Conservation (phyloP, 1,140 invertebrate species). For the Ruditapes philippinarum region DNA sequence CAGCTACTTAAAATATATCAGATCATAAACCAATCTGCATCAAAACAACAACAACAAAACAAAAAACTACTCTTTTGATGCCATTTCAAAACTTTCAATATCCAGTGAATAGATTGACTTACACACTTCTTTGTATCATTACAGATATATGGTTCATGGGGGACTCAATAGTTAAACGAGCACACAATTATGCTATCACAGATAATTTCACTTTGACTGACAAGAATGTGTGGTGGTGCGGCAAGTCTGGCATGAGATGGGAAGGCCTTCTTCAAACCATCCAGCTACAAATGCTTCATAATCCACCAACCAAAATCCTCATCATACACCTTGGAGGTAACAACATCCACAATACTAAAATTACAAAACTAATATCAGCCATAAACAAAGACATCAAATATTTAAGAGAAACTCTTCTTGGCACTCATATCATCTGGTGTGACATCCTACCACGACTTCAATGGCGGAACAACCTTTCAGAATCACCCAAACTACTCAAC, state of each 20-base stretch:
- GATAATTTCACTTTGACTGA: too few species aligned
- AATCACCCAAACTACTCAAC: background rate
- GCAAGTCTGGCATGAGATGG: background rate
- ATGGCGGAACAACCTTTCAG: background rate
- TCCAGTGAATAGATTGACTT: too few species aligned
- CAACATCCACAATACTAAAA: background rate
- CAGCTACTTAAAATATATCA: background rate
- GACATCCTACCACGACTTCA: background rate
- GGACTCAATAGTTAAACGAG: background rate
- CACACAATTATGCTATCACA: background rate
- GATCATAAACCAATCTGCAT: background rate
- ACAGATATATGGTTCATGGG: background rate
- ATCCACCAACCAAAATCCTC: background rate
- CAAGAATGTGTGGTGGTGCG: too few species aligned
- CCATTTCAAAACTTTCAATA: too few species aligned
- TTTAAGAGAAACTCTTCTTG: background rate
- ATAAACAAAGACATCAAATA: background rate
- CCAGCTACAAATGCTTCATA: background rate
- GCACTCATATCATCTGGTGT: background rate
- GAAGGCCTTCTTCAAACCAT: background rate
- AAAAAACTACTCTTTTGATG: too few species aligned
- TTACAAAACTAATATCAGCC: background rate
- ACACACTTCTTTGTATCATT: background rate
- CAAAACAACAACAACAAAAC: background rate
- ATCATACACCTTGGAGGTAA: background rate